Conservation (phyloP, 2,797 vertebrate genomes). For the Mallotus villosus region DNA sequence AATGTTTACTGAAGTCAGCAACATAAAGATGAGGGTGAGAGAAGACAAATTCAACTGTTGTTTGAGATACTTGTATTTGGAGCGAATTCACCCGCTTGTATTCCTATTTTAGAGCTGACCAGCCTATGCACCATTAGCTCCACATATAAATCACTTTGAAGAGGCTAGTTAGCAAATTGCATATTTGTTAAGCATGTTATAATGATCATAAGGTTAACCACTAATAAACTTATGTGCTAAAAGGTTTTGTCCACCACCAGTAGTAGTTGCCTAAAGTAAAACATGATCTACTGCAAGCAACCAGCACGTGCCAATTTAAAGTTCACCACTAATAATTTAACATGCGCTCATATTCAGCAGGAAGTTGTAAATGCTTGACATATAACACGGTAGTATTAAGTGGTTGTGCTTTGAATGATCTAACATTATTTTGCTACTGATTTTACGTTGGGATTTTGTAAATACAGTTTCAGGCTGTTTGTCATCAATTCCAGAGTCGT, state of each 20-base stretch:
- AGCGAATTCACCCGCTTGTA: background rate
- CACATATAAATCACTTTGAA: background rate
- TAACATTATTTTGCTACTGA: too few relatives aligned
- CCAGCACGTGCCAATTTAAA: conserved; percentile 46
- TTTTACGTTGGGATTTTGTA: too few relatives aligned
- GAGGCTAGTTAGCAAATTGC: background rate
- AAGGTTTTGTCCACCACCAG: too few relatives aligned
- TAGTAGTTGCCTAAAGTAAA: background rate
- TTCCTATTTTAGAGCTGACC: background rate
- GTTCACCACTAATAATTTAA: conserved; percentile 31
- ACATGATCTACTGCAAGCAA: conserved; percentile 2
- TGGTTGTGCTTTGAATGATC: background rate
- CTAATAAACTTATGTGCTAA: too few relatives aligned
- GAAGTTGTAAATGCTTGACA: conserved; percentile 23
- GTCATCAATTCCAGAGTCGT: too few relatives aligned
- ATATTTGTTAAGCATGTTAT: background rate
- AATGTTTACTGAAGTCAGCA: conserved; percentile 49
- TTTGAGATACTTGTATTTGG: conserved; percentile 1
- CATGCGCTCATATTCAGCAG: conserved; percentile 22
- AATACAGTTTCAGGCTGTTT: too few relatives aligned
- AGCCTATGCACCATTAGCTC: background rate
- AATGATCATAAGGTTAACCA: too few relatives aligned
- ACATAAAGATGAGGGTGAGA: conserved; percentile 6
- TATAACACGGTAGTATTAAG: background rate
- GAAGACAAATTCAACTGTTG: background rate